Percentiles rank a stretch among this genome's conserved stretches.
These are phyloP conservation scores for Cyprinus carpio DNA, from an alignment of 2,113 vertebrate species.

Conservation along the genomic window DNA sequence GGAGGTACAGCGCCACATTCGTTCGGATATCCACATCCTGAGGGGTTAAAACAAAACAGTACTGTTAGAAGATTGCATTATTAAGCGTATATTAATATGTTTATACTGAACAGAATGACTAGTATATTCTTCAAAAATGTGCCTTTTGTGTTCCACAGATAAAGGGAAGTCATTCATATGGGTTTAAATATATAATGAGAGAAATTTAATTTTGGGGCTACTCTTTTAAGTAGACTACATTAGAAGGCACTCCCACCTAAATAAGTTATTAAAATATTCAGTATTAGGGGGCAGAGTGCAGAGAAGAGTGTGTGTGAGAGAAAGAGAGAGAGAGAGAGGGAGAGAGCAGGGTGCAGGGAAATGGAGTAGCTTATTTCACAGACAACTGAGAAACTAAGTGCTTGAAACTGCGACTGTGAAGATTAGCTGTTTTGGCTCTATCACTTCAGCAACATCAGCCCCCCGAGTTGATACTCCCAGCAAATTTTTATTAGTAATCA, in stretches of 20 bases:
- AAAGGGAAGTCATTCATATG: not conserved
- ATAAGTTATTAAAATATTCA: not conserved
- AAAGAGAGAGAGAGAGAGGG: slow-evolving; percentile 7
- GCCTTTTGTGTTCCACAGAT: not conserved
- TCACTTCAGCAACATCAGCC: slow-evolving; percentile 39
- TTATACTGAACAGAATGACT: not conserved
- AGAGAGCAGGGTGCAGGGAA: slow-evolving; percentile 1
- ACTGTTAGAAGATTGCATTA: not conserved
- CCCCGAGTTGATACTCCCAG: not conserved
- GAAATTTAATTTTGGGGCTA: not conserved
- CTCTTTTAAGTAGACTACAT: not conserved
- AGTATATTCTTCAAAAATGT: not conserved
- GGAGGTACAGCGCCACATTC: slow-evolving; percentile 87
- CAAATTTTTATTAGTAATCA: slow-evolving; percentile 36
- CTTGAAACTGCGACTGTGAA: slow-evolving; percentile 46
- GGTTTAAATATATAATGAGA: not conserved
- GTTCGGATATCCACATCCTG: slow-evolving; percentile 88
- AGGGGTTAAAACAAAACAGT: not conserved
- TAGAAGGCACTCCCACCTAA: slow-evolving; percentile 1
- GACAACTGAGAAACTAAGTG: slow-evolving; percentile 55
- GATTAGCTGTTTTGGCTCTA: slow-evolving; percentile 48
- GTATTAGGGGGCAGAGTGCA: not conserved
- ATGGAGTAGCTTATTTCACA: slow-evolving; percentile 49
- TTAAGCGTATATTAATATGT: not conserved
- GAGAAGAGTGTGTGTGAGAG: not conserved